phyloP scores from a whole-genome alignment of 2,113 vertebrate genomes.

The Illadopsis cleaveri region DNA sequence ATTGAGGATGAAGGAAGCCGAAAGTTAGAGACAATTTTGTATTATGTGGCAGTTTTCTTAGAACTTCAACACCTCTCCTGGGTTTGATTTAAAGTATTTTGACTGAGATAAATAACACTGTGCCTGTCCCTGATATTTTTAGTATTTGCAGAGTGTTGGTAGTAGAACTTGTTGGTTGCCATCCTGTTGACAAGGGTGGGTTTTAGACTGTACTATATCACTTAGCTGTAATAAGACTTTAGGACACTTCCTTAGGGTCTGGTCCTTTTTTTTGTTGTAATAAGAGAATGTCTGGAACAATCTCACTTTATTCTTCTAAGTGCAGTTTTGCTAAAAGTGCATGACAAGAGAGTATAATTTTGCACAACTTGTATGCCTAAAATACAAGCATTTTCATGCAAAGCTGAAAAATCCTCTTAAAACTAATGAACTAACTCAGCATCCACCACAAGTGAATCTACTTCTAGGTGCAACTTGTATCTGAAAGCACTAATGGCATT shows the following conservation, averaged over 20 bases:
- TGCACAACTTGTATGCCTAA: constrained; percentile 64
- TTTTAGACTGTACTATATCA: constrained; percentile 38
- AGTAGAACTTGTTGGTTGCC: constrained; percentile 15
- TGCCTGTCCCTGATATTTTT: constrained; percentile 48
- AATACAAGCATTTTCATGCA: constrained; percentile 18
- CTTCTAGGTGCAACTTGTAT: not conserved
- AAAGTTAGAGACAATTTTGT: constrained; percentile 14
- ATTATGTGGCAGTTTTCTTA: constrained; percentile 17
- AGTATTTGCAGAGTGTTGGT: constrained; percentile 1
- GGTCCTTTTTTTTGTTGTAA: constrained; percentile 35
- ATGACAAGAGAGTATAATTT: constrained; percentile 53
- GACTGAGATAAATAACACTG: not conserved
- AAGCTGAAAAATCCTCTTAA: constrained; percentile 31
- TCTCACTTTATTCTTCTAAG: constrained; percentile 65
- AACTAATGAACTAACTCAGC: constrained; percentile 22
- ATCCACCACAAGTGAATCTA: not conserved
- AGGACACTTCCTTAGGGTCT: constrained; percentile 11
- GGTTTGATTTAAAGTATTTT: constrained; percentile 3
- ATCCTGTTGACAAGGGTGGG: constrained; percentile 40
- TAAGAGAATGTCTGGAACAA: constrained; percentile 62
- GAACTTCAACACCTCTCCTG: constrained; percentile 13
- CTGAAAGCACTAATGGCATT: not conserved
- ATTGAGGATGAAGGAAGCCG: not conserved
- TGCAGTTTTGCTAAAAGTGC: constrained; percentile 55
- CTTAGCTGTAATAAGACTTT: constrained; percentile 29